Conservation (phyloP, 2,888 invertebrate genomes). For the Chrysopilus asiliformis region DNA sequence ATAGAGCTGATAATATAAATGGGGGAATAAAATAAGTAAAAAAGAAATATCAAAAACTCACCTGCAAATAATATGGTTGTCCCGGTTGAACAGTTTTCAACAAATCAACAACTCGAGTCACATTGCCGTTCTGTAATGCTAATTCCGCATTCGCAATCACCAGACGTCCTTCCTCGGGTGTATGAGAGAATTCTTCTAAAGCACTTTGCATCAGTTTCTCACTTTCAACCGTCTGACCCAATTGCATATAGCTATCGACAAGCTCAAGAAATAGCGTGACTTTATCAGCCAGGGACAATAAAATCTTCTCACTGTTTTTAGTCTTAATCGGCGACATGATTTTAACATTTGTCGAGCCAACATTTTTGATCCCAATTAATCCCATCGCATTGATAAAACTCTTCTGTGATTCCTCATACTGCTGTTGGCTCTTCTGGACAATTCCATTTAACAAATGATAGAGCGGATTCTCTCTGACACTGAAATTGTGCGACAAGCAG, state of each 20-base stretch:
- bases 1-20: too few species aligned
- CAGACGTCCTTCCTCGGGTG: constrained; percentile 73
- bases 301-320: constrained; percentile 14
- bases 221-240: constrained; percentile 66
- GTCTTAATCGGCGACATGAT: constrained; percentile 29
- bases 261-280: constrained; percentile 80
- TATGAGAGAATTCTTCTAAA: constrained; percentile 55
- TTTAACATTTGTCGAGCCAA: constrained; percentile 22
- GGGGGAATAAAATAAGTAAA: too few species aligned
- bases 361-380: constrained; percentile 39
- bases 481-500: constrained; percentile 84
- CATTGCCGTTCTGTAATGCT: constrained; percentile 63
- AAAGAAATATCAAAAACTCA: constrained; percentile 24
- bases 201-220: constrained; percentile 62
- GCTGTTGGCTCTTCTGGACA: constrained; percentile 61
- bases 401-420: constrained; percentile 56
- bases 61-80: constrained; percentile 70
- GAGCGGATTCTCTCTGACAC: constrained; percentile 78
- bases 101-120: constrained; percentile 67
- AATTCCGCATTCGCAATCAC: constrained; percentile 77
- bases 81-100: constrained; percentile 63
- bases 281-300: constrained; percentile 56
- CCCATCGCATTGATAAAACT: constrained; percentile 63
- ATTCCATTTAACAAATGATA: constrained; percentile 80
- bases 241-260: constrained; percentile 57